Evolutionary conservation across 2,113 vertebrate species (phyloP).

Genomic region (Sphyrna mokarran): DNA sequence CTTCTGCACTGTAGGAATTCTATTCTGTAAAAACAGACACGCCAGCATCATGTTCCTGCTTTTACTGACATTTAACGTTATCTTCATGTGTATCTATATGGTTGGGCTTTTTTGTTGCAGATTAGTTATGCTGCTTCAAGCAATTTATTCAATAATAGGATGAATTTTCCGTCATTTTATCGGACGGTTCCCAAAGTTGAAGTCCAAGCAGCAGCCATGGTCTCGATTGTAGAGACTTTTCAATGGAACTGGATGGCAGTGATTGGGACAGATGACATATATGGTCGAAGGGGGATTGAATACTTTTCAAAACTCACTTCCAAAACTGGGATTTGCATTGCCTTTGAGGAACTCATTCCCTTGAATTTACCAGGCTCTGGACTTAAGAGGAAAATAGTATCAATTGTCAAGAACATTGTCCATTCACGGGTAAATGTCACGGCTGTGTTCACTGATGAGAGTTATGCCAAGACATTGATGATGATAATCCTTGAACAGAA

Average conservation of each 20-base stretch:
- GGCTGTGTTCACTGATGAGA: neutral
- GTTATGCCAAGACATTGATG: neutral
- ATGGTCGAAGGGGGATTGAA: neutral
- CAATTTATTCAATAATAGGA: neutral
- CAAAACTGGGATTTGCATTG: neutral
- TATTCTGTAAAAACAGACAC: too few species aligned
- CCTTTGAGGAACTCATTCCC: constrained; percentile 5
- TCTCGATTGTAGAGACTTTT: neutral
- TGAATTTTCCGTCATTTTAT: constrained; percentile 23
- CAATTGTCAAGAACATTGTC: neutral
- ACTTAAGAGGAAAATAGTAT: neutral
- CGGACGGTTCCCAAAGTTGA: constrained; percentile 6
- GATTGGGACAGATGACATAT: neutral
- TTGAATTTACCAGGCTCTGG: neutral
- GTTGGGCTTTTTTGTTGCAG: constrained; percentile 20
- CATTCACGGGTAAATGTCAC: constrained; percentile 2
- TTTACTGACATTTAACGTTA: neutral
- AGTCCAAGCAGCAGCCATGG: neutral
- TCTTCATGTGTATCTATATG: neutral
- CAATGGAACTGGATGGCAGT: constrained; percentile 25
- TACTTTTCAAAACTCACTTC: neutral
- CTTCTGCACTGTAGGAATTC: too few species aligned
- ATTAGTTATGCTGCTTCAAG: constrained; percentile 24
- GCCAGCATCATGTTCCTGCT: neutral
- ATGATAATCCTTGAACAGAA: neutral